Base-by-base conservation (phyloP, 53 echinoderm and acorn worm genomes). In the Patiria pectinifera region DNA sequence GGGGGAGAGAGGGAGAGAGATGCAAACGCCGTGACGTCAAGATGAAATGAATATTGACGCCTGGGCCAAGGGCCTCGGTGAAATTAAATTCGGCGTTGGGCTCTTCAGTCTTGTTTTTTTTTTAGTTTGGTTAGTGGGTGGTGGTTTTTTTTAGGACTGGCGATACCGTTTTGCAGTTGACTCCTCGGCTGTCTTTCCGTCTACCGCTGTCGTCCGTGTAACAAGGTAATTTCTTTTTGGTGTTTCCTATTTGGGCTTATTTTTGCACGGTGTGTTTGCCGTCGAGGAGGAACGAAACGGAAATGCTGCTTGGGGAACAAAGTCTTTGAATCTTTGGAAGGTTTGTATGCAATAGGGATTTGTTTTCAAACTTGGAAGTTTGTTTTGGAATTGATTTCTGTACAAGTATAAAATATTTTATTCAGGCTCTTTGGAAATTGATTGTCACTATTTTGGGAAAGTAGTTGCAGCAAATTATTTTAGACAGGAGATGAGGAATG, bases 11-110 rank as follows among this genome's bases (percentile, higher is more conserved):
- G 53, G 0, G 53, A 53, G 53, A 8, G 5, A 8, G 86, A 92
- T 80, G 92, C 71, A 92, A 81, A 75, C 43, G 86, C 86, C 58
- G 95, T 95, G 95, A 95, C 95, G 95, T 95, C 95, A 95, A 95
- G 81, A 80, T 45, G 93, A 88, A 93, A 92, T 95, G 93, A 92
- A 95, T 95, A 95, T 95, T 95, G 95, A 95, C 95, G 95, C 69
- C 47, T n/a, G 69, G 90, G 90, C 90, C 90, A 81, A 80, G 90
- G 81, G 90, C 79, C 69, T 80, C 45, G 70, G 80, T 59, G 46
- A 90, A 90, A 90, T 90, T 90, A 80, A 90, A 90, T 90, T 90
- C 90, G 19, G 66, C 15, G 74, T 49, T 81, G 49, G 66, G 90
- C 81, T 80, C 80, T 59, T 86, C 76, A 58, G 22, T 48, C 49